Evolutionary conservation across 2,113 vertebrate genomes (phyloP).

Genomic region (Chaenogobius annularis): DNA sequence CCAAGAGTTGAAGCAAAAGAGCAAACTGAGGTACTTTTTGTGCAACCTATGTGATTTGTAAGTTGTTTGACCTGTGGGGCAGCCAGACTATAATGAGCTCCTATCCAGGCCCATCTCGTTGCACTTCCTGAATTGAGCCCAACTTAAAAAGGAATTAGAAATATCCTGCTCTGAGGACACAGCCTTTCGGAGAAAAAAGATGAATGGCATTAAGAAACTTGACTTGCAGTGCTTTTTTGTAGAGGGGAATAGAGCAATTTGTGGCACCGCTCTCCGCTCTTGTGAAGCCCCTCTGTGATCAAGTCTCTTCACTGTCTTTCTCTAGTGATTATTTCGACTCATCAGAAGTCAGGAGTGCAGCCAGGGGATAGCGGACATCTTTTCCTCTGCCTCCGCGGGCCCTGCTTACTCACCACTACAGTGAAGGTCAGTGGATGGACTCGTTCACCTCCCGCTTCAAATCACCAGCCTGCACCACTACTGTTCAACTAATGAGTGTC

Average conservation of each 20-base stretch:
- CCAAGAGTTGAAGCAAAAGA: not conserved
- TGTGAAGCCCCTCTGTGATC: slow-evolving; percentile 55
- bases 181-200: slow-evolving; percentile 63
- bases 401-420: slow-evolving; percentile 63
- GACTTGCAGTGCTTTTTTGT: slow-evolving; percentile 51
- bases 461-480: slow-evolving; percentile 47
- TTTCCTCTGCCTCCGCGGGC: slow-evolving; percentile 52
- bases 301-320: slow-evolving; percentile 61
- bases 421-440: slow-evolving; percentile 69
- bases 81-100: slow-evolving; percentile 63
- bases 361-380: slow-evolving; percentile 63
- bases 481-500: slow-evolving; percentile 37
- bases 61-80: slow-evolving; percentile 59
- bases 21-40: slow-evolving; percentile 35
- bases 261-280: slow-evolving; percentile 55
- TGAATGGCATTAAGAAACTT: slow-evolving; percentile 62
- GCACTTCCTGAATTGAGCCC: slow-evolving; percentile 59
- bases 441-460: slow-evolving; percentile 65
- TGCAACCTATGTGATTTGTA: slow-evolving; percentile 52
- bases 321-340: slow-evolving; percentile 68
- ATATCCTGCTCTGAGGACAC: slow-evolving; percentile 66
- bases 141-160: slow-evolving; percentile 72
- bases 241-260: slow-evolving; percentile 50
- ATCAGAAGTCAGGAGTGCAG: slow-evolving; percentile 67
- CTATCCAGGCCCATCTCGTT: slow-evolving; percentile 46